Base-by-base conservation (phyloP, 2,113 vertebrate genomes). In the Dinomys branickii region DNA sequence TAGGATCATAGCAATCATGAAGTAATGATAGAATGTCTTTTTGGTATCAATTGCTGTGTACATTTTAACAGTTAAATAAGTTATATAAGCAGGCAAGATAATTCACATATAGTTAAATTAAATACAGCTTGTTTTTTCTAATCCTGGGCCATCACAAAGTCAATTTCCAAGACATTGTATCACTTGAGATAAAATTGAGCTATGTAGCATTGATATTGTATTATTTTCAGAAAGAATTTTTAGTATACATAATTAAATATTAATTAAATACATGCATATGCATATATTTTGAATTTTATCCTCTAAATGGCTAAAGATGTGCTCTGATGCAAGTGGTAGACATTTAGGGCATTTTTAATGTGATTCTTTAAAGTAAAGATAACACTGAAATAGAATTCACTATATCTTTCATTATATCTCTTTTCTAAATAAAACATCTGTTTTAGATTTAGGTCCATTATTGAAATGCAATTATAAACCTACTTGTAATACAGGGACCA, bases 361-460 rank as follows among this genome's bases (percentile, higher is more conserved):
- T 92, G 22, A 82, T 86, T 89, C 84, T 81, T 78, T 47, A 7
- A 14, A 82, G 24, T 44, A 90, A 93, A 94, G 88, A 81, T 69
- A 92, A 86, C 28, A 61, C 56, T 80, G 71, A 93, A 91, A 87
- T 83, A 69, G n/a, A 87, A 87, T 89, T 89, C 71, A 78, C 67
- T n/a, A 10, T 93, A 86, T 89, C 86, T 69, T 83, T 59, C 75
- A 54, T 91, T 91, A 19, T 88, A 78, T 73, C 90, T 93, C 20
- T 78, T 91, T 89, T 93, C 59, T 94, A 33, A 84, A 83, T 73
- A 87, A 95, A 81, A 26, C 41, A 28, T 94, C 90, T 96, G 82
- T 84, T 96, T 96, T 88, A 95, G 73, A 96, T 97, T 92, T 96
- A 85, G 82, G 24, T 82, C 80, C 41, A 88, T 78, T 96, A 90